Percentiles rank a stretch among this genome's conserved stretches.
phyloP scores from a whole-genome alignment of 2,888 invertebrate species.

The Agrilus biguttatus region DNA sequence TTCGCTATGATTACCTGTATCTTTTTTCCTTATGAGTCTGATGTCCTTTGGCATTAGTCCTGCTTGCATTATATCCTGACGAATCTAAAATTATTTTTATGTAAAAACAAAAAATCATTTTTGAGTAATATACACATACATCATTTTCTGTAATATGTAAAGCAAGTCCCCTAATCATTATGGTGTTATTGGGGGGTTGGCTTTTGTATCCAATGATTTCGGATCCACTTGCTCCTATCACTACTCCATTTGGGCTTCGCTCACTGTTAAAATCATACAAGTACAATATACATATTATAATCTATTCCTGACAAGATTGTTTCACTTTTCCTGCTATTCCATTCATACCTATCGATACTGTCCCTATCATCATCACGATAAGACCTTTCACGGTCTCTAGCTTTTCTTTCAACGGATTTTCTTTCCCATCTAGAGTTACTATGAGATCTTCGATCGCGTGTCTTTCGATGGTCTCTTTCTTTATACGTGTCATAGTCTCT shows the following conservation, averaged over 20 bases:
- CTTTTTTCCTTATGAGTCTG: slow-evolving; percentile 67
- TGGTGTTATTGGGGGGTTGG: slow-evolving; percentile 44
- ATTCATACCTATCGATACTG: slow-evolving; percentile 29
- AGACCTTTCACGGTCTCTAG: slow-evolving; percentile 25
- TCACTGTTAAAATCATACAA: slow-evolving; percentile 23
- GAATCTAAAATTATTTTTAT: slow-evolving; percentile 43
- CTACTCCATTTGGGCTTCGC: slow-evolving; percentile 26
- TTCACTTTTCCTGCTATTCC: slow-evolving; percentile 4
- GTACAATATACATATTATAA: slow-evolving; percentile 4
- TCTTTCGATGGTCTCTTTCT: slow-evolving; percentile 21
- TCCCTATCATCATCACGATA: slow-evolving; percentile 30
- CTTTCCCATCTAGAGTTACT: slow-evolving; percentile 28
- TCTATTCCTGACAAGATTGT: not conserved
- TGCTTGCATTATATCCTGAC: slow-evolving; percentile 59
- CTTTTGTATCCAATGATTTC: slow-evolving; percentile 33
- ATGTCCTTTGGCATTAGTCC: slow-evolving; percentile 67
- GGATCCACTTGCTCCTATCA: slow-evolving; percentile 30
- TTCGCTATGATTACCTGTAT: slow-evolving; percentile 51
- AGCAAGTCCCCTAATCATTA: slow-evolving; percentile 60
- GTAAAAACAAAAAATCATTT: not conserved
- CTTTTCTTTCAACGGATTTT: slow-evolving; percentile 24
- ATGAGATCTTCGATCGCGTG: slow-evolving; percentile 21
- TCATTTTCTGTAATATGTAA: slow-evolving; percentile 65
- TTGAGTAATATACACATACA: slow-evolving; percentile 33
- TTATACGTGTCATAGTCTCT: slow-evolving; percentile 22